Evolutionary conservation across 2,888 invertebrate species (phyloP).

Genomic region (Lottia scabra): DNA sequence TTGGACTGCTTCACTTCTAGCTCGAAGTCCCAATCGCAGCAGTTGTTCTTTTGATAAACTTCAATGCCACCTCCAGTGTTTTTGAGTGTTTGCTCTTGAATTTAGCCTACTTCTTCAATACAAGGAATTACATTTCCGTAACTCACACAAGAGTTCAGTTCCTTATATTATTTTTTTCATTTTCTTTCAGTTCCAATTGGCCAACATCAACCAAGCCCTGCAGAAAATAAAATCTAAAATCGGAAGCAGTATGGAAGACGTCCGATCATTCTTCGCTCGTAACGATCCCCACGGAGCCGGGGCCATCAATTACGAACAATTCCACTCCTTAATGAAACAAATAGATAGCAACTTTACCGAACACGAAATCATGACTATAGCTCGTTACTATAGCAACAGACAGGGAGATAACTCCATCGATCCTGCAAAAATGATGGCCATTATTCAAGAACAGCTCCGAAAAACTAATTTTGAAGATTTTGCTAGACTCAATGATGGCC

Average conservation of each 20-base stretch:
- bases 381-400: conserved; percentile 52
- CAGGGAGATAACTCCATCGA: conserved; percentile 45
- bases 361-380: conserved; percentile 65
- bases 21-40: no score
- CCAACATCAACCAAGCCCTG: conserved; percentile 52
- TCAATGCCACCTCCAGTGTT: no score
- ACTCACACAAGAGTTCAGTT: no score
- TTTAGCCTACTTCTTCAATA: no score
- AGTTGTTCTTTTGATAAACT: no score
- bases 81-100: no score
- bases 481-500: conserved; percentile 54
- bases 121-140: no score
- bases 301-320: conserved; percentile 48
- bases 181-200: conserved; percentile 53
- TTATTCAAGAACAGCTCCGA: conserved; percentile 64
- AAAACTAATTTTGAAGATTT: conserved; percentile 67
- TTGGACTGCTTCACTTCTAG: no score
- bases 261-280: conserved; percentile 55
- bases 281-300: conserved; percentile 54
- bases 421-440: conserved; percentile 52
- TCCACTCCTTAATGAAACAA: conserved; percentile 48
- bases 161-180: background rate
- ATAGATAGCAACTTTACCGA: conserved; percentile 42
- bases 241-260: conserved; percentile 51
- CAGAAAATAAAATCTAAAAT: conserved; percentile 42